These are phyloP conservation scores for Orthosia gracilis DNA, from an alignment of 2,888 invertebrate species.

Conservation along the genomic window DNA sequence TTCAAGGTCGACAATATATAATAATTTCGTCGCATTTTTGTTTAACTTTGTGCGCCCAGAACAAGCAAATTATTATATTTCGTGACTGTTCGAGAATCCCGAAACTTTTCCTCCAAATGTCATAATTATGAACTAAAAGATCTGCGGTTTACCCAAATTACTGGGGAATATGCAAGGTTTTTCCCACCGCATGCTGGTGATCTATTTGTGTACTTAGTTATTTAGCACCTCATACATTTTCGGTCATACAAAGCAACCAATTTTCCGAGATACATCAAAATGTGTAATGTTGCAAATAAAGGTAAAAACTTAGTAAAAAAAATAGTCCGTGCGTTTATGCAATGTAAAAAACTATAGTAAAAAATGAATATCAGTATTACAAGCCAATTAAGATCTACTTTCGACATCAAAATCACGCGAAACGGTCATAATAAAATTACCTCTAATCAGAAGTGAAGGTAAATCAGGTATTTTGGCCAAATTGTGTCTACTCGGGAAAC, in stretches of 20 bases:
- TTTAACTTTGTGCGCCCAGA: background rate
- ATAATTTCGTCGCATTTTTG: background rate
- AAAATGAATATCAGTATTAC: background rate
- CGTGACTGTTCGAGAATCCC: background rate
- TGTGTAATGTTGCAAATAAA: background rate
- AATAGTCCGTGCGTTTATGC: too few relatives aligned
- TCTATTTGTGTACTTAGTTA: background rate
- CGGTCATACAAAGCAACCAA: background rate
- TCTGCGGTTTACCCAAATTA: constrained; percentile 1
- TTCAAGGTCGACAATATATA: too few relatives aligned
- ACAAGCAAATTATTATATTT: background rate
- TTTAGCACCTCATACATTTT: constrained; percentile 4
- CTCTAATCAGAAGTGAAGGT: constrained; percentile 81
- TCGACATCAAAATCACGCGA: background rate
- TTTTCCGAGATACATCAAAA: background rate
- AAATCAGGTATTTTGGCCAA: constrained; percentile 83
- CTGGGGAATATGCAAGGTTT: background rate
- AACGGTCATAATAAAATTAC: constrained; percentile 62
- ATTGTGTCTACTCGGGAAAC: constrained; percentile 80
- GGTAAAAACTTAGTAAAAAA: background rate
- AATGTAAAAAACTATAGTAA: background rate
- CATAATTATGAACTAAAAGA: background rate
- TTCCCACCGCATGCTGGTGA: background rate
- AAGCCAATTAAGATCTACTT: background rate
- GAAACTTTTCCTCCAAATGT: background rate